Percentiles rank a stretch among this genome's conserved stretches.
Evolutionary conservation across 2,888 invertebrate genomes (phyloP).

Genomic region (Odiellus spinosus): DNA sequence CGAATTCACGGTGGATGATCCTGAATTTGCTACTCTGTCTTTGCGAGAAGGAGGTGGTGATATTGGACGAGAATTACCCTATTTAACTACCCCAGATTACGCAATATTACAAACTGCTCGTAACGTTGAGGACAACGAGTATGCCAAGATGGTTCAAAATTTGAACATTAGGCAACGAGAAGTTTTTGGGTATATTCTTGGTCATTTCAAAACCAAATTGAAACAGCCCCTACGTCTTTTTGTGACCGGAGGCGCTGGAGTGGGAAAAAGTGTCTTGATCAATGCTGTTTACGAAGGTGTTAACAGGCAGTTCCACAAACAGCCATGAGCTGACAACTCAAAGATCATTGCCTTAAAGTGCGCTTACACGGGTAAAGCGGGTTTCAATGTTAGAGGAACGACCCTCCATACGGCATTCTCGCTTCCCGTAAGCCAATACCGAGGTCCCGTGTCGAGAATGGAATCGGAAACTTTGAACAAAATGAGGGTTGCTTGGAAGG

Average conservation of each 20-base stretch:
- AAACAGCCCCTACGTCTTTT: constrained; percentile 9
- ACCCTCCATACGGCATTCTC: constrained; percentile 22
- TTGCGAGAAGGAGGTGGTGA: too few species aligned
- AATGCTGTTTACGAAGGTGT: constrained; percentile 14
- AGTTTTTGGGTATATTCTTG: too few species aligned
- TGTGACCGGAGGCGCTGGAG: constrained; percentile 20
- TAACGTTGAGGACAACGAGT: too few species aligned
- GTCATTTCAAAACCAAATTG: background rate
- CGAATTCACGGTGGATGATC: too few species aligned
- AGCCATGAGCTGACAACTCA: background rate
- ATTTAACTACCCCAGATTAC: too few species aligned
- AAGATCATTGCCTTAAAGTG: constrained; percentile 9
- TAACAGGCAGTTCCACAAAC: constrained; percentile 7
- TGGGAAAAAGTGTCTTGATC: constrained; percentile 19
- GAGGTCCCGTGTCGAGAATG: too few species aligned
- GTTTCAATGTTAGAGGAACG: constrained; percentile 22
- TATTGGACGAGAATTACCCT: too few species aligned
- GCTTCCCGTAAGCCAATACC: constrained; percentile 7
- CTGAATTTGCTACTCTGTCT: too few species aligned
- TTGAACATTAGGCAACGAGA: too few species aligned
- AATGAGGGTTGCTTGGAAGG: background rate
- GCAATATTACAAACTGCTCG: too few species aligned
- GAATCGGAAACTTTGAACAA: too few species aligned
- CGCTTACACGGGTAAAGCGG: constrained; percentile 22
- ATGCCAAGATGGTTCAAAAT: too few species aligned